Evolutionary conservation across 2,113 vertebrate genomes (phyloP).

Genomic region (Emydocephalus ijimae): DNA sequence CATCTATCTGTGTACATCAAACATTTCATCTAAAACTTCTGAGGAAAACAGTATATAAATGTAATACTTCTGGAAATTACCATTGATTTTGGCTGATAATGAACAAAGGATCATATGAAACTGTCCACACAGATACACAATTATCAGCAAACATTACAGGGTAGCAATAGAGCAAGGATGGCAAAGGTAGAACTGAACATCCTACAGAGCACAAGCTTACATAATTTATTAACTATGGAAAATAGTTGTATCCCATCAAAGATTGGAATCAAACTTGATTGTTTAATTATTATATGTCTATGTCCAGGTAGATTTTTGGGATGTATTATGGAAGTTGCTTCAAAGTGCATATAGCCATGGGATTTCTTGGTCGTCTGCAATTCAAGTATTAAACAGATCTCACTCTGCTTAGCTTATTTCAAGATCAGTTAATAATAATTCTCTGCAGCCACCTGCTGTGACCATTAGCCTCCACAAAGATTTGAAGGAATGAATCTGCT

Average conservation of each 20-base stretch:
- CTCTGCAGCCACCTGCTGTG: background rate
- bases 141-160: background rate
- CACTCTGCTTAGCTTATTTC: background rate
- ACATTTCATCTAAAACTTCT: background rate
- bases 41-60: background rate
- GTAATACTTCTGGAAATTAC: background rate
- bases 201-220: background rate
- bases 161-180: background rate
- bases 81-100: background rate
- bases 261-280: background rate
- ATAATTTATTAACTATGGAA: background rate
- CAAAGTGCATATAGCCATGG: background rate
- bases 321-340: background rate
- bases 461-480: background rate
- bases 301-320: background rate
- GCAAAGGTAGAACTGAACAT: background rate
- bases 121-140: background rate
- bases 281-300: background rate
- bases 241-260: background rate
- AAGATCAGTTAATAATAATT: background rate
- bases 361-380: background rate
- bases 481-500: background rate
- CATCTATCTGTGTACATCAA: background rate
- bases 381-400: background rate
- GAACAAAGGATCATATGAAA: background rate